Evolutionary conservation across 2,797 vertebrate genomes (phyloP), one percentile per base, ranked within the genome.

Genomic region (Staurois parvus): DNA sequence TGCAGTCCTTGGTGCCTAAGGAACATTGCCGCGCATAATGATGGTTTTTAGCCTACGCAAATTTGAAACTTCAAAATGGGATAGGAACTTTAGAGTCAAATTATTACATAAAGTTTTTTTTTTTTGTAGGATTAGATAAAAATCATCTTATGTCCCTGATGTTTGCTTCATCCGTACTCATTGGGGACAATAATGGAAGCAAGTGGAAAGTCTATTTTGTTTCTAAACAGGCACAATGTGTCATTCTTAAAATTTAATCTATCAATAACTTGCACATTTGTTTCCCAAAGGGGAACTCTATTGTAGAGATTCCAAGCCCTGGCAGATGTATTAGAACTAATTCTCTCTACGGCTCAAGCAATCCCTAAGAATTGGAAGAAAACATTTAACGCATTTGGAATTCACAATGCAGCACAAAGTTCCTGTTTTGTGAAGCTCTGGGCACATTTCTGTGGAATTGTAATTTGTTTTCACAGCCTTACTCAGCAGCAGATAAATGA

Each of bases 401-500:
- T 28, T 34, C 28, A 69, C 52, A 45, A 37, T 52, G 59, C 29
- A 52, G n/a, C 32, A 26, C 52, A 52, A 52, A 48, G 42, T 34
- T 56, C 24, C 64, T 37, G 34, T 66, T 83, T 52, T 67, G 81
- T 83, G 45, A 32, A 37, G 29, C 40, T 83, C 28, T 52, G 72
- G 64, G 62, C 72, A 83, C 62, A 76, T 48, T 83, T 83, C 32
- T 66, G 48, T 30, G 12, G 40, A 75, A 75, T 66, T 67, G 72
- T 75, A 40, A 75, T 75, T 73, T 73, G 70, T 73, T 82, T 73
- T 82, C 69, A 73, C 72, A 45, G 30, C 48, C 21, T 62, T 21
- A 70, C 56, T 12, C 29, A 37, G 79, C 68, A 81, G 37, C 45
- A 81, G 32, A 48, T 80, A 56, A 67, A 59, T 30, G 30, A 19